Percentiles rank a stretch among this genome's conserved stretches.
Conservation (phyloP, 1,140 invertebrate genomes). For the Ips typographus region DNA sequence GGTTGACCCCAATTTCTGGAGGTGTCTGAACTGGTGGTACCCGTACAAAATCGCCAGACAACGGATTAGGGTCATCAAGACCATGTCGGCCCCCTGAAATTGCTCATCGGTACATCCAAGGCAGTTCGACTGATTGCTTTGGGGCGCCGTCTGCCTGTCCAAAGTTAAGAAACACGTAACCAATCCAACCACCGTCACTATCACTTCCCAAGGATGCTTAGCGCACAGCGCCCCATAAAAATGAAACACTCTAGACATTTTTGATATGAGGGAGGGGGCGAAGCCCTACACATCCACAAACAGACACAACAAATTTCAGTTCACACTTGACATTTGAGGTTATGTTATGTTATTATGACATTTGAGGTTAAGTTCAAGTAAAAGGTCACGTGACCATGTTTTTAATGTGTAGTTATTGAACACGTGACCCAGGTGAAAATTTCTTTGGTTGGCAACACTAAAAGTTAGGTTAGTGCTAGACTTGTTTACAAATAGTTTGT, state of each 20-base stretch:
- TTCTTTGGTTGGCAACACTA: too few species aligned
- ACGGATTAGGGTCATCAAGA: conserved; percentile 87
- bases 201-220: conserved; percentile 91
- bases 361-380: too few species aligned
- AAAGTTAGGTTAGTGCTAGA: too few species aligned
- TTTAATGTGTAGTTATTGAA: too few species aligned
- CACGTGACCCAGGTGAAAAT: too few species aligned
- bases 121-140: conserved; percentile 48
- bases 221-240: conserved; percentile 90
- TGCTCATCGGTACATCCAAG: conserved; percentile 60
- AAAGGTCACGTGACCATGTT: too few species aligned
- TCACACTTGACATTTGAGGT: too few species aligned
- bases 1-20: conserved; percentile 89
- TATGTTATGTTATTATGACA: too few species aligned
- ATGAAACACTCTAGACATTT: conserved; percentile 62
- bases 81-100: conserved; percentile 79
- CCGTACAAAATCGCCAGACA: conserved; percentile 88
- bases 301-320: too few species aligned
- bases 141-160: conserved; percentile 55
- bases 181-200: conserved; percentile 82
- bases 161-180: conserved; percentile 85
- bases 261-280: background rate
- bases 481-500: too few species aligned
- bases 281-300: too few species aligned
- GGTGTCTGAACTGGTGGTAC: conserved; percentile 89